A percentile compares a stretch with the other conserved stretches of the same genome.
phyloP scores from a whole-genome alignment of 2,888 invertebrate genomes.

The Polyommatus iphigenia region DNA sequence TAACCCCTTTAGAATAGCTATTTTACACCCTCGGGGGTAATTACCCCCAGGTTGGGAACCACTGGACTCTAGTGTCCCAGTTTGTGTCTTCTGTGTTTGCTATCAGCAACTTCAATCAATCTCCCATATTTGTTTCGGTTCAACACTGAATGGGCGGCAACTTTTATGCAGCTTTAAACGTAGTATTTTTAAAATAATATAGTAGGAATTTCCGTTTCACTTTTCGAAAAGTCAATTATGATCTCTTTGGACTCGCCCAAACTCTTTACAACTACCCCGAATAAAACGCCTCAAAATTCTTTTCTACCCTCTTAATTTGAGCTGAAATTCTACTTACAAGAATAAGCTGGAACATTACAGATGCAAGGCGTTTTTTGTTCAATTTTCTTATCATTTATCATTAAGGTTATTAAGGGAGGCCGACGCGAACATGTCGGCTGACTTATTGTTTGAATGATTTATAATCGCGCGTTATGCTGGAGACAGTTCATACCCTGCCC shows the following conservation, averaged over 20 bases:
- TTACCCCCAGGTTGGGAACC: no score
- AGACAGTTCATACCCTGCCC: conserved; percentile 47
- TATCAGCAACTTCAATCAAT: conserved; percentile 32
- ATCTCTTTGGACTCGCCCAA: not conserved
- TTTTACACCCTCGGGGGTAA: no score
- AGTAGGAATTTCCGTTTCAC: not conserved
- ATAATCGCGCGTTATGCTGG: conserved; percentile 46
- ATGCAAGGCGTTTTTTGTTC: conserved; percentile 15
- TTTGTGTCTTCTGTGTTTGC: conserved; percentile 39
- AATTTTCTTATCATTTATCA: conserved; percentile 31
- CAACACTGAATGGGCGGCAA: not conserved
- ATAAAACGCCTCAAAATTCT: not conserved
- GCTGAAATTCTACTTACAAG: not conserved
- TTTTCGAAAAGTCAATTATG: not conserved
- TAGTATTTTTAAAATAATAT: not conserved
- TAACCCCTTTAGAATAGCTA: no score
- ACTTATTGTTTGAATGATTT: conserved; percentile 50
- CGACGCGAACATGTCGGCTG: conserved; percentile 32
- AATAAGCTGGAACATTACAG: not conserved
- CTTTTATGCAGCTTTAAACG: not conserved
- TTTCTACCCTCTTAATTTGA: no score
- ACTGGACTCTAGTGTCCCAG: no score
- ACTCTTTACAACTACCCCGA: not conserved
- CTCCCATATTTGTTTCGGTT: conserved; percentile 12
- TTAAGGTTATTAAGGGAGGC: conserved; percentile 27